A percentile compares a stretch with the other conserved stretches of the same genome.
phyloP scores from a whole-genome alignment of 2,797 vertebrate genomes.

The Selene dorsalis region DNA sequence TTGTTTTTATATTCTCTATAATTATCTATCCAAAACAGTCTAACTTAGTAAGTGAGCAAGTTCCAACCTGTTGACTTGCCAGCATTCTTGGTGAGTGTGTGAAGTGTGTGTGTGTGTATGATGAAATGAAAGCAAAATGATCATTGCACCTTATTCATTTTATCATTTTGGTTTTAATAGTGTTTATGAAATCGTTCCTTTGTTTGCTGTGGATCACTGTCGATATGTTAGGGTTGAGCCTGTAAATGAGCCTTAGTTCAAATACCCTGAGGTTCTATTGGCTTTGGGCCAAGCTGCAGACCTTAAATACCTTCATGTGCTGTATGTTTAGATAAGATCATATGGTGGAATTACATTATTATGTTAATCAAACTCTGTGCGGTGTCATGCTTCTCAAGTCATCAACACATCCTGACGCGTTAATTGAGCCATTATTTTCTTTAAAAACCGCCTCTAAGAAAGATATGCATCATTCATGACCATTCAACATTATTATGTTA shows the following conservation, averaged over 20 bases:
- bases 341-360: constrained; percentile 24
- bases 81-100: background rate
- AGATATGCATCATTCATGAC: constrained; percentile 69
- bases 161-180: background rate
- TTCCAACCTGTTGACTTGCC: constrained; percentile 39
- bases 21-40: constrained; percentile 12
- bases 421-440: constrained; percentile 50
- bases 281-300: constrained; percentile 26
- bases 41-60: constrained; percentile 31
- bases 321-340: constrained; percentile 37
- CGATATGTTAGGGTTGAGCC: constrained; percentile 14
- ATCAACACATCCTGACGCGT: constrained; percentile 30
- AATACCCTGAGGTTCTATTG: constrained; percentile 26
- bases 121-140: constrained; percentile 19
- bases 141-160: background rate
- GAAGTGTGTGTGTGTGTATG: background rate
- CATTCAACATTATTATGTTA: constrained; percentile 69
- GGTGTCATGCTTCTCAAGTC: constrained; percentile 19
- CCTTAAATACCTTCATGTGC: constrained; percentile 43
- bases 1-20: constrained; percentile 4
- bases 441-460: constrained; percentile 33
- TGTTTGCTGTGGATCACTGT: constrained; percentile 4
- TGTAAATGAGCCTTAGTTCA: constrained; percentile 17
- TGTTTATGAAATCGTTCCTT: background rate
- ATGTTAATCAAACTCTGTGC: constrained; percentile 32